phyloP scores from a whole-genome alignment of 2,113 vertebrate genomes.

The Silurus glanis region DNA sequence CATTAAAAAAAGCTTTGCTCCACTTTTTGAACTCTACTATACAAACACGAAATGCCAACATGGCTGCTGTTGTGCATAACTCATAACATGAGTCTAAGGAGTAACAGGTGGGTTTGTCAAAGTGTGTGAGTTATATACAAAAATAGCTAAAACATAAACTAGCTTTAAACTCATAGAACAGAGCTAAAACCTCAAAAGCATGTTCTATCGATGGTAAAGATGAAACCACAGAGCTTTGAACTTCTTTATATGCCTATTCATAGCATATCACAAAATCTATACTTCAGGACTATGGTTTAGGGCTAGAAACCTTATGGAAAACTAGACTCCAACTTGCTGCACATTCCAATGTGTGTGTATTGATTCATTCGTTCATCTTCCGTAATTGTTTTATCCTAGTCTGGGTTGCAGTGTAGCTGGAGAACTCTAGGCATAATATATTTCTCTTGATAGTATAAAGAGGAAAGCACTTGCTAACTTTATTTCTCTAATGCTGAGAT shows the following conservation, averaged over 20 bases:
- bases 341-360: neutral
- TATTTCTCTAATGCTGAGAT: neutral
- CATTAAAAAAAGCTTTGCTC: too few relatives aligned
- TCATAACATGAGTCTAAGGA: neutral
- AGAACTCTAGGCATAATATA: neutral
- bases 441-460: neutral
- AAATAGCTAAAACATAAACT: neutral
- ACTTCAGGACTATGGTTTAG: neutral
- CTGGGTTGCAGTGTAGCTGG: neutral
- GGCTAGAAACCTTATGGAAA: conserved; percentile 10
- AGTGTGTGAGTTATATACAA: neutral
- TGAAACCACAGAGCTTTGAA: conserved; percentile 7
- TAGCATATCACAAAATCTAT: conserved; percentile 9
- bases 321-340: neutral
- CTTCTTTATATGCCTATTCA: neutral
- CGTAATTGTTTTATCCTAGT: neutral
- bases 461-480: neutral
- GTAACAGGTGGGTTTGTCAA: neutral
- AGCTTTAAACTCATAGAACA: neutral
- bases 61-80: neutral
- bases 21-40: too few relatives aligned
- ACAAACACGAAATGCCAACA: neutral
- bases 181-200: conserved; percentile 5
- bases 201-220: neutral
- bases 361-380: conserved; percentile 1